These are phyloP conservation scores for Amblyopsis rosae DNA, from an alignment of 2,113 vertebrate genomes.

Conservation along the genomic window DNA sequence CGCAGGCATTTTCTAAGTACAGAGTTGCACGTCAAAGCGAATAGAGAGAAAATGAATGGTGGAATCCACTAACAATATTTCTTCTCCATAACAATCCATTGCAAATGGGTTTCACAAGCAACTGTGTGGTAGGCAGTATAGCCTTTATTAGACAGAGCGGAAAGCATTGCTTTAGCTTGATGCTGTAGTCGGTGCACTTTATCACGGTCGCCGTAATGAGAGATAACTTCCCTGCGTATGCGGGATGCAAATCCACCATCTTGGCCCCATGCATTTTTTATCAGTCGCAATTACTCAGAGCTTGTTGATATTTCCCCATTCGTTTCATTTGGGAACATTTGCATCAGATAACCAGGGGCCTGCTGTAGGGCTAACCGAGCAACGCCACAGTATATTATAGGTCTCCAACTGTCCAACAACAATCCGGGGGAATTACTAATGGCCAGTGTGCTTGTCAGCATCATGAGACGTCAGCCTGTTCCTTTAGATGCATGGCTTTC, in stretches of 20 bases:
- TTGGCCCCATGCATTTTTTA: conserved; percentile 70
- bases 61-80: conserved; percentile 60
- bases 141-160: conserved; percentile 63
- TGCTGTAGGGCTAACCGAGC: conserved; percentile 64
- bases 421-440: conserved; percentile 50
- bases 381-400: conserved; percentile 53
- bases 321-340: conserved; percentile 71
- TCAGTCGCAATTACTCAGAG: conserved; percentile 71
- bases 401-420: conserved; percentile 48
- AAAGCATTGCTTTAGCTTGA: conserved; percentile 50
- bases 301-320: conserved; percentile 74
- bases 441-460: conserved; percentile 23
- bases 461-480: conserved; percentile 39
- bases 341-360: conserved; percentile 69
- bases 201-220: conserved; percentile 70
- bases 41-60: conserved; percentile 58
- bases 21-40: conserved; percentile 49
- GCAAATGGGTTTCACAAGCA: conserved; percentile 49
- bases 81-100: conserved; percentile 54
- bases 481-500: conserved; percentile 18
- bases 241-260: conserved; percentile 40
- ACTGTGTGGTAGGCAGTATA: conserved; percentile 33
- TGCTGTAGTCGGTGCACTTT: conserved; percentile 53
- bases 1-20: conserved; percentile 48
- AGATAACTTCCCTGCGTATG: conserved; percentile 60